phyloP scores from a whole-genome alignment of 2,797 vertebrate genomes.

The Anguilla anguilla region DNA sequence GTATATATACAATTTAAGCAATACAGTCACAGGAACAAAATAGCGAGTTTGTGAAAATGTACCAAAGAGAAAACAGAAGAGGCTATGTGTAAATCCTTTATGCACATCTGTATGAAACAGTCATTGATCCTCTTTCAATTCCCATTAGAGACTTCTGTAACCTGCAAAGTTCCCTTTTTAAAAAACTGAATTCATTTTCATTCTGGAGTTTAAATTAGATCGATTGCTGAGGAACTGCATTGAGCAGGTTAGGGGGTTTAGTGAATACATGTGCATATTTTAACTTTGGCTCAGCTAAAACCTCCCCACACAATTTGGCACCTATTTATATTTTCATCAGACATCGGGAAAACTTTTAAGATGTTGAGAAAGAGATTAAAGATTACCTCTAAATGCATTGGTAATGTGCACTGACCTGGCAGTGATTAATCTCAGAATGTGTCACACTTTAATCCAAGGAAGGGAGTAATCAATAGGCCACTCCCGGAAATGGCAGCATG shows the following conservation, averaged over 20 bases:
- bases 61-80: neutral
- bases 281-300: neutral
- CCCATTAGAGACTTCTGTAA: neutral
- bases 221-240: neutral
- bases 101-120: neutral
- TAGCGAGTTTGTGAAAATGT: neutral
- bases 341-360: neutral
- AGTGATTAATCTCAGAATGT: neutral
- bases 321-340: neutral
- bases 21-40: neutral
- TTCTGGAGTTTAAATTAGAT: neutral
- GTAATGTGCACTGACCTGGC: neutral
- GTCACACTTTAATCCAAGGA: neutral
- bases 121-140: conserved; percentile 8
- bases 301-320: neutral
- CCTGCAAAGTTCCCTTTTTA: neutral
- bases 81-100: too few relatives aligned
- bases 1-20: too few relatives aligned
- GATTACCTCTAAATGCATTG: neutral
- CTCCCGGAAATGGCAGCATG: neutral
- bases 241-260: neutral
- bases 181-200: conserved; percentile 1
- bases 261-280: neutral
- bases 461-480: neutral
- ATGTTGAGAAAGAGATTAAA: neutral